Conservation (phyloP, 1,140 invertebrate species). For the Protaetia brevitarsis region DNA sequence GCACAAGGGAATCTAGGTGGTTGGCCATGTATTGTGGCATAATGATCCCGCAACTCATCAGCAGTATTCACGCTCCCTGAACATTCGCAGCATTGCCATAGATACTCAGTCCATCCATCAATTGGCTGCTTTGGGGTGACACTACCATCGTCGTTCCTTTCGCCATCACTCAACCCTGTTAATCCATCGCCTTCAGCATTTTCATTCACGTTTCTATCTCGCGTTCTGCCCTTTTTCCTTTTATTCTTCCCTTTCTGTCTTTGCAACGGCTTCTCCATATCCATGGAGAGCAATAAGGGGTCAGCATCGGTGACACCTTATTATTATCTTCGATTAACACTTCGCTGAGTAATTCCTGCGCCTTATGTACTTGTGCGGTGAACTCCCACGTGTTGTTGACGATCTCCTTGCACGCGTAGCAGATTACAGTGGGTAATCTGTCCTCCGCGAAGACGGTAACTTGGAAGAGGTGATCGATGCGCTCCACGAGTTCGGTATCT, state of each 20-base stretch:
- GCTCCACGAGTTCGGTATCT: slow-evolving; percentile 34
- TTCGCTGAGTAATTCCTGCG: slow-evolving; percentile 39
- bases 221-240: slow-evolving; percentile 12
- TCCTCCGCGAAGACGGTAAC: slow-evolving; percentile 40
- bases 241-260: slow-evolving; percentile 23
- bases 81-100: slow-evolving; percentile 59
- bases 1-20: slow-evolving; percentile 56
- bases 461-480: slow-evolving; percentile 42
- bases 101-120: slow-evolving; percentile 52
- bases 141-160: slow-evolving; percentile 44
- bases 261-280: neutral
- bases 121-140: slow-evolving; percentile 35
- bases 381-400: slow-evolving; percentile 44
- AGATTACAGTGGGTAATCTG: slow-evolving; percentile 39
- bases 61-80: slow-evolving; percentile 52
- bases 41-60: slow-evolving; percentile 54
- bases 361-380: slow-evolving; percentile 42
- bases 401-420: slow-evolving; percentile 40
- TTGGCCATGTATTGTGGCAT: slow-evolving; percentile 54
- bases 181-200: slow-evolving; percentile 20
- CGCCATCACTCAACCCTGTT: slow-evolving; percentile 37
- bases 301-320: too few species aligned
- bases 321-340: slow-evolving; percentile 21
- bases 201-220: slow-evolving; percentile 24
- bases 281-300: neutral